Evolutionary conservation across 2,797 vertebrate genomes (phyloP).

Genomic region (Sebastolobus altivelis): DNA sequence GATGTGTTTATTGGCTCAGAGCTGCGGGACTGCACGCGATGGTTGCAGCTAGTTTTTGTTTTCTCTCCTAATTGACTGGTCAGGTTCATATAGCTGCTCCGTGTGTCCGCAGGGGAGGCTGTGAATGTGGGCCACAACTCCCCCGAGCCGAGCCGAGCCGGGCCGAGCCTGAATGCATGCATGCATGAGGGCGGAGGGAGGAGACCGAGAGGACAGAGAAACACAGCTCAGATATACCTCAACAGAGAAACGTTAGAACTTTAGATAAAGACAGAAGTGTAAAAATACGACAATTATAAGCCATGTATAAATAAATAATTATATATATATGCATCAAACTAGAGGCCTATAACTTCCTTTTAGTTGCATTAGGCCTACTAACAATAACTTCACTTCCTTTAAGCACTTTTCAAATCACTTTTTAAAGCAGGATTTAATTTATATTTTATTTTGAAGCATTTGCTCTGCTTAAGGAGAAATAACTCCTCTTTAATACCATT

Average conservation of each 20-base stretch:
- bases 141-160: constrained; percentile 15
- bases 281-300: background rate
- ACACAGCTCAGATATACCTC: background rate
- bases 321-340: too few species aligned
- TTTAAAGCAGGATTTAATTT: background rate
- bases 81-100: constrained; percentile 40
- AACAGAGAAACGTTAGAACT: too few species aligned
- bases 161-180: too few species aligned
- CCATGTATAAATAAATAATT: background rate
- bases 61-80: constrained; percentile 58
- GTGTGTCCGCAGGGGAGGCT: constrained; percentile 47
- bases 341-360: background rate
- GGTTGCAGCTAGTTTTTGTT: constrained; percentile 46
- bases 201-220: background rate
- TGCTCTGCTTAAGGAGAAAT: background rate
- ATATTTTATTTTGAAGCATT: background rate
- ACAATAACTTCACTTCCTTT: background rate
- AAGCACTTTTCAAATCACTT: background rate
- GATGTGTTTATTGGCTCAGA: constrained; percentile 36
- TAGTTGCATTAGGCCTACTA: background rate
- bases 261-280: background rate
- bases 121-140: constrained; percentile 58
- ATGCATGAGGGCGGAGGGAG: constrained; percentile 14
- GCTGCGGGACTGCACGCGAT: constrained; percentile 48
- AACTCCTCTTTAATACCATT: background rate